Evolutionary conservation across 2,888 invertebrate species (phyloP), one percentile per base, ranked within the genome.

Genomic region (Cyaniris semiargus): DNA sequence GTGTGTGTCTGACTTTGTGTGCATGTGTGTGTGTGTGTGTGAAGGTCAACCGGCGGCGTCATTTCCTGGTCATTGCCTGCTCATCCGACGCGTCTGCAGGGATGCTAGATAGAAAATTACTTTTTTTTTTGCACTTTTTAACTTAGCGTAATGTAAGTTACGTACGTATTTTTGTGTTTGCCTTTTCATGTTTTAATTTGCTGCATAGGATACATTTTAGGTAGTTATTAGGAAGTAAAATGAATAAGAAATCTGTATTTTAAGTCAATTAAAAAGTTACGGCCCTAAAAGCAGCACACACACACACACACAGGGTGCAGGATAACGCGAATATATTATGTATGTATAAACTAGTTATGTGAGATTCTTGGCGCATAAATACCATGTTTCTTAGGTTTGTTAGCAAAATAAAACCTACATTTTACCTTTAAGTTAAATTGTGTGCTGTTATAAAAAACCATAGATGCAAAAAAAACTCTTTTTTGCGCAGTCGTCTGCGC

Each of bases 41-140:
- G 93, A 93, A 93, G 93, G 93, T 92, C 93, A 93, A 84, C 86
- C 85, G 92, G 90, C 92, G 92, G 92, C 93, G 92, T 92, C 92
- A 92, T 93, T 93, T 93, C 93, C 93, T 93, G 93, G 93, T 93
- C 93, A 93, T 91, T 92, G 93, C 86, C 92, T 89, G 91, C 87
- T 86, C 88, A 86, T 85, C 89, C 88, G 87, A 86, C 85, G 85
- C 82, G 82, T 78, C 79, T 78, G 79, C 56, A 58, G 76, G 76
- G 76, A 76, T 76, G 76, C 76, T 74, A 74, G 23, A 53, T 48
- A 44, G 48, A 74, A 72, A 74, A 53, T 44, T 10, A 72, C 21
- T 18, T 66, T 66, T 18, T 66, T 66, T 66, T 66, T 66, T 66
- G 66, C 66, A 66, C 66, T 18, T 18, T 60, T 27, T 10, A 60